Base-by-base conservation (phyloP, 1,140 invertebrate species). In the Drosophila mayri region DNA sequence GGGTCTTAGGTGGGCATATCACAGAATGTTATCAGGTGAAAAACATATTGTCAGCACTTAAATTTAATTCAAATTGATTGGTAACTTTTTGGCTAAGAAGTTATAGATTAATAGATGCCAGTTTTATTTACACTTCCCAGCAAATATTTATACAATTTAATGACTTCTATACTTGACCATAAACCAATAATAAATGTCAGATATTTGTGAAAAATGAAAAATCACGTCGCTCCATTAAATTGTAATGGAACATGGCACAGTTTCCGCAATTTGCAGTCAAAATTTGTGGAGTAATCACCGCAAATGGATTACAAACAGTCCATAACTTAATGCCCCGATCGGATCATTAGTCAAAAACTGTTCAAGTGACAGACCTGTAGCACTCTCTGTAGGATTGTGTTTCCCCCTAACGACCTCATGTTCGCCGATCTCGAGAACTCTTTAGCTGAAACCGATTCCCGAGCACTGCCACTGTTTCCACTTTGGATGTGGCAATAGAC, bases 401-500 rank as follows among this genome's bases (percentile, higher is more conserved):
- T 76, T 70, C 61, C 30, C 60, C 57, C 20, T 67, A 81, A 85
- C 70, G 74, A 85, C 64, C 77, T 49, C 70, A 50, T 74, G 70
- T 63, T 65, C n/a, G 32, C 47, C 49, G 55, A 49, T 72, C 57
- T 72, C n/a, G 59, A 67, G 65, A 81, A 76, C 58, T 46, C 43
- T 41, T 37, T 71, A 16, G 32, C 32, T 46, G 35, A 37, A 77
- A 76, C 37, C 55, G 38, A 63, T 55, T 82, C 62, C 67, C 73
- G 61, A 32, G 58, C 32, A 1, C 52, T n/a, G 52, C 59, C 61
- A 59, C 58, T 63, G 44, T 61, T 60, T 52, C 55, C 44, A 37
- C 43, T 40, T 59, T 41, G 28, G 52, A 78, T 87, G 79, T 79
- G 78, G 78, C 68, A 85, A 86, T 52, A 86, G 64, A 75, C 74